Evolutionary conservation across 2,888 invertebrate species (phyloP), one percentile per base, ranked within the genome.

Genomic region (Encarsia formosa): DNA sequence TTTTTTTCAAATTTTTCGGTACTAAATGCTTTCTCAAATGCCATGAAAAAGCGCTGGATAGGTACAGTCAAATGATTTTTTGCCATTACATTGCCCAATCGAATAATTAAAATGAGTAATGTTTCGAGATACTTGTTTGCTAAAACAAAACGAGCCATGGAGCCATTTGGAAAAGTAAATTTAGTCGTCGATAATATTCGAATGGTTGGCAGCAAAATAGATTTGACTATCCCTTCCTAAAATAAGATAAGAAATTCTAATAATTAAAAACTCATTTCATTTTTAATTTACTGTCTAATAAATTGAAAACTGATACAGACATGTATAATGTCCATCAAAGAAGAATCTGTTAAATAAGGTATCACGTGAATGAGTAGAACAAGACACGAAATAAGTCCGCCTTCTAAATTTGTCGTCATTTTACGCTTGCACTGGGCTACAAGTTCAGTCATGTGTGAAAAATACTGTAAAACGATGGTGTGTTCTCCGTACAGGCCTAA

Each of bases 391-490:
- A 94, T 85, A 5, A 93, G 79, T 4, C 91, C 93, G 16, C 91
- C 91, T 78, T 97, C 97, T 42, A 94, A 78, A 66, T 88, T 89
- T 3, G 83, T 76, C 0, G 92, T 92, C 59, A 96, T 76, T 57
- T 90, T 84, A 55, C 86, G 82, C 55, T 88, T 85, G 62, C 91
- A 91, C 15, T 90, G 80, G 2, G 86, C 84, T 41, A 92, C 84
- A 55, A 94, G 71, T 69, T 94, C 94, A 24, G 87, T 86, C 77
- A 91, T 87, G 68, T 93, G 92, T 0, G 93, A 91, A 58, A 95
- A 77, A 75, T 94, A 95, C 74, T 95, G 95, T 61, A 89, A 78
- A 59, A 93, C 78, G 65, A 94, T 87, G 54, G 94, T 81, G 65
- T 91, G 89, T 67, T 92, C 91, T 20, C 92, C 93, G 71, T 91